Evolutionary conservation across 2,888 invertebrate genomes (phyloP), one percentile per base, ranked within the genome.

Genomic region (Sarcophaga carnaria): DNA sequence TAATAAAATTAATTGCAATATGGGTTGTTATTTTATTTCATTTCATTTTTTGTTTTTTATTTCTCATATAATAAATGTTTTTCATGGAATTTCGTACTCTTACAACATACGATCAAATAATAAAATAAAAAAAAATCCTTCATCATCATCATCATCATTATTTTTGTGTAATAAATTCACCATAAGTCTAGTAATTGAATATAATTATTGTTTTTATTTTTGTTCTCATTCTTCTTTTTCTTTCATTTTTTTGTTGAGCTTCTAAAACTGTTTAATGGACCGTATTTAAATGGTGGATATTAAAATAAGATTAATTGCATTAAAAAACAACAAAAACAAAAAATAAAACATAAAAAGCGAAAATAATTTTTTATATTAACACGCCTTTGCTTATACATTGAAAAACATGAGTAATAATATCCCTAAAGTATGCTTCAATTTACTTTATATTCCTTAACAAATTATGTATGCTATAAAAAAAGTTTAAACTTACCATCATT

Each of bases 1-100:
- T 66, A 37, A 11, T 80, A 66, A 67, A 67, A 80, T 80, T 74
- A 74, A 80, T 80, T 74, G 45, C 74, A 49, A n/a, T 25, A 79
- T 78, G 45, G 37, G 11, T 59, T 54, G 66, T 11, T 54, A 54
- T 54, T 14, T 54, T 54, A 14, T 54, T 54, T 54, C 5, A 3
- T 12, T 14, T 12, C 5, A 17, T 54, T 2, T 17, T 2, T 14
- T 49, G 0, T 49, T 49, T 12, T 14, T 54, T 17, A 54, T 17
- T 54, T 54, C 17, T 37, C 37, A 37, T 37, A 54, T 54, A 12
- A 17, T 54, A 54, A 54, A 17, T 54, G 54, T 54, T 54, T 54
- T 37, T 37, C 37, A 37, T 37, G 8, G 17, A 14, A 3, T 49
- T 14, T 49, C 8, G 12, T 49, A 12, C 14, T 49, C 37, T 49